Evolutionary conservation across 1,140 invertebrate species (phyloP).

Genomic region (Pinna nobilis): DNA sequence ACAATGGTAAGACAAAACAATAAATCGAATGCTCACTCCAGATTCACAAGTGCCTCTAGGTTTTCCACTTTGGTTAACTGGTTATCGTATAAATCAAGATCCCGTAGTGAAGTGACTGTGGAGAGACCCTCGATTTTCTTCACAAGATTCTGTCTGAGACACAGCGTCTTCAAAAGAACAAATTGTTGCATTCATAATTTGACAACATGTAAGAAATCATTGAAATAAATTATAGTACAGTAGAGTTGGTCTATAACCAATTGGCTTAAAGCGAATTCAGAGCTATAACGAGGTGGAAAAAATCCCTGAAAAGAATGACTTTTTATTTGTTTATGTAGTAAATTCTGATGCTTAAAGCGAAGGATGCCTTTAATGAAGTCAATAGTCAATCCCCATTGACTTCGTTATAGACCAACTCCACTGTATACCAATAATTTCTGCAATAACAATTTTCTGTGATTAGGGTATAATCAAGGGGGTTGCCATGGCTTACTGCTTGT

Average conservation of each 20-base stretch:
- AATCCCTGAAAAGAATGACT: no score
- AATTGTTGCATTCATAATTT: neutral
- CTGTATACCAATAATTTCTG: neutral
- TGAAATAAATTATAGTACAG: neutral
- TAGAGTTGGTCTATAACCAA: neutral
- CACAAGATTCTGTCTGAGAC: conserved; percentile 95
- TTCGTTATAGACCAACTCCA: no score
- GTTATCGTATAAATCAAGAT: conserved; percentile 98
- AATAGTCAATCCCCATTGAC: neutral
- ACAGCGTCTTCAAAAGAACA: conserved; percentile 80
- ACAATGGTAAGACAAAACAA: neutral
- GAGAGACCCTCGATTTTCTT: conserved; percentile 84
- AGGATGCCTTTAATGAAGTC: no score
- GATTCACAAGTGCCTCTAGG: conserved; percentile 79
- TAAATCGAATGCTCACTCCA: conserved; percentile 84
- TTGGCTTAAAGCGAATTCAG: no score
- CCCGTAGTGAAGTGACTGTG: conserved; percentile 73
- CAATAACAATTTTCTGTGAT: neutral
- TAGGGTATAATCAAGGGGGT: no score
- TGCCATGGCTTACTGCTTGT: no score
- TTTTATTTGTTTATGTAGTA: no score
- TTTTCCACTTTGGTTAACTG: conserved; percentile 76
- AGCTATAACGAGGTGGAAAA: no score
- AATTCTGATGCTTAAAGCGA: no score
- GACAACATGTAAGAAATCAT: neutral